Evolutionary conservation across 2,113 vertebrate species (phyloP), one percentile per base, ranked within the genome.

Genomic region (Sorex fumeus): DNA sequence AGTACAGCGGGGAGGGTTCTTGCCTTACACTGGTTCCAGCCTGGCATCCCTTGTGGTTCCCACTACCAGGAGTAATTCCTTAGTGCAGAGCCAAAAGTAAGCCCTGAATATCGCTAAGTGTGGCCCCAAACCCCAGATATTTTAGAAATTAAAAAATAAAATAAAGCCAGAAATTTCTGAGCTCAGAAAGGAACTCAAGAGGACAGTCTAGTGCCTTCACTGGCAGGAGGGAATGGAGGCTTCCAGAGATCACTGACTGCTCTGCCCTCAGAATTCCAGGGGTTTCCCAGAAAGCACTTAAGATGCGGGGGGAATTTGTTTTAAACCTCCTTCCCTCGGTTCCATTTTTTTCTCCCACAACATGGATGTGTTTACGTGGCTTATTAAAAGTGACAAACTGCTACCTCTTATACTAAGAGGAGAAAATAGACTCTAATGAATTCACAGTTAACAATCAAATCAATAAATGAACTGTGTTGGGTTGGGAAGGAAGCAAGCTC

Each of bases 331-430:
- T 53, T 53, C 50, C 18, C 53, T 93, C 57, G 67, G 81, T 77
- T 85, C 32, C 10, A 57, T 45, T 72, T 67, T 76, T 64, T 40
- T 86, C 69, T 28, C 83, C 79, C 78, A 90, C 88, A 91, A 87
- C 74, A 9, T 89, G 71, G 27, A 47, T 34, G 6, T 67, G 8
- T 45, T 91, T 10, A 90, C 53, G 66, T 30, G 13, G 7, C 47
- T 87, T 76, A 40, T 66, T 36, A 90, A 93, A 60, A 60, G 57
- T 60, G 23, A 23, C 57, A 60, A 18, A 60, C 86, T 67, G 71
- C 12, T 75, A 53, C 8, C 43, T 80, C 34, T 87, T 71, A 89
- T 8, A 76, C 25, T 45, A 9, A 85, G 25, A 64, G 21, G 16
- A 23, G 36, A 8, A 6, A 50, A 64, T 47, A 34, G 71, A 77